phyloP scores from a whole-genome alignment of 2,113 vertebrate species.

The Ptilonorhynchus violaceus region DNA sequence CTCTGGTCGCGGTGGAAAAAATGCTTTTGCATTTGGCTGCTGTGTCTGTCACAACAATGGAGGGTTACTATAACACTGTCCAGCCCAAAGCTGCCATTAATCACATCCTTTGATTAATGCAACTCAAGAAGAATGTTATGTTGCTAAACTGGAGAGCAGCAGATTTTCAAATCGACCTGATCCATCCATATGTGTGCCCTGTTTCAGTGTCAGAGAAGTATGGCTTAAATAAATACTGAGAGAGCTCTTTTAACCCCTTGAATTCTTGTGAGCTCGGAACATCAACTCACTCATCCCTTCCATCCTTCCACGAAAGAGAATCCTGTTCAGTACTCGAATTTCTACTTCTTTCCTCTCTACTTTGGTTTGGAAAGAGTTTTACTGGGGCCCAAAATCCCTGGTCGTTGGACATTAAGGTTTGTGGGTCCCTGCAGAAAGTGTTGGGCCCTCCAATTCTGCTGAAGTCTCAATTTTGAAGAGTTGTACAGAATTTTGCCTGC shows the following conservation, averaged over 20 bases:
- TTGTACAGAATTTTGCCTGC: neutral
- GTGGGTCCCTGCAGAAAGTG: neutral
- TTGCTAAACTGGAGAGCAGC: neutral
- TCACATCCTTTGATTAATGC: neutral
- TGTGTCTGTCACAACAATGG: neutral
- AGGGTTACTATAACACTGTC: neutral
- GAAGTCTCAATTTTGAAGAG: too few species aligned
- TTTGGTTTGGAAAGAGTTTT: neutral
- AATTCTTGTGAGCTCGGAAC: neutral
- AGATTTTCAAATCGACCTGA: neutral
- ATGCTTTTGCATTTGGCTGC: neutral
- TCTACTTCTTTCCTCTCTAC: neutral
- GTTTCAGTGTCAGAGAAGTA: neutral
- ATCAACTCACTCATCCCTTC: too few species aligned
- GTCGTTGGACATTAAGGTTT: too few species aligned
- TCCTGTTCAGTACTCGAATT: neutral
- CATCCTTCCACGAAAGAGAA: neutral
- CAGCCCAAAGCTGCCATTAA: neutral
- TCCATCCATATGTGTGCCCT: neutral
- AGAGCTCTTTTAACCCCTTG: neutral
- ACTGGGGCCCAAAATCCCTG: neutral
- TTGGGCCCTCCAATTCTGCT: neutral
- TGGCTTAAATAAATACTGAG: neutral
- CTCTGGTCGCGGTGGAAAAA: neutral
- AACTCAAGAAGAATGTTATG: neutral